Evolutionary conservation across 2,113 vertebrate species (phyloP).

Genomic region (Lophotis ruficrista): DNA sequence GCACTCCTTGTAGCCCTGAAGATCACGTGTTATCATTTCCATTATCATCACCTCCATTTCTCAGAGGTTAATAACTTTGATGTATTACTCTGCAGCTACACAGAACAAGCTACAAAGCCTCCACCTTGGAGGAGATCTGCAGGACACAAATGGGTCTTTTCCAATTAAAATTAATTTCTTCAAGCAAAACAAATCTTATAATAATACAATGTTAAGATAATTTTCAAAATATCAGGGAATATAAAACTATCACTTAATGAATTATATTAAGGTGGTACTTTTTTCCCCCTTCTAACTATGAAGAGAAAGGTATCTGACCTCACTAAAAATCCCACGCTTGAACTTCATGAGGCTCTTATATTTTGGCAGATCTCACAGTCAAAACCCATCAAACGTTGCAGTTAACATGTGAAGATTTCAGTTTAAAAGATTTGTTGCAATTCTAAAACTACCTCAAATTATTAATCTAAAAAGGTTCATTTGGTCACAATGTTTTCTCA

Average conservation of each 20-base stretch:
- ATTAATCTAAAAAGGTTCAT: background rate
- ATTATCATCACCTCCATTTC: background rate
- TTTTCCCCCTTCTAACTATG: background rate
- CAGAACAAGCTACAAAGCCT: background rate
- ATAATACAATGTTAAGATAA: background rate
- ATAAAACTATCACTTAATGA: background rate
- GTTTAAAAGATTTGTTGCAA: background rate
- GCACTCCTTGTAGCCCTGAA: background rate
- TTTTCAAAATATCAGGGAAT: background rate
- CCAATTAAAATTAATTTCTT: background rate
- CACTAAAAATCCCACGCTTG: background rate
- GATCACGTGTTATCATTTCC: background rate
- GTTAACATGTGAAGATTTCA: background rate
- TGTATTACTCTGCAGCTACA: background rate
- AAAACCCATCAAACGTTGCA: background rate
- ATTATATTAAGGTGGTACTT: background rate
- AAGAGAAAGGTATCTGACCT: background rate
- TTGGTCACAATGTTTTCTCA: background rate
- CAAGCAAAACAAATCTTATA: background rate
- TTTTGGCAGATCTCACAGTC: background rate
- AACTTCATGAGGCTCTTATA: background rate
- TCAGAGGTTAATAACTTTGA: constrained; percentile 37
- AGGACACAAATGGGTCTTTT: background rate
- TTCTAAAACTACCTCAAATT: background rate
- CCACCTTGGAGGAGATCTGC: background rate